phyloP scores from a whole-genome alignment of 2,113 vertebrate species.

The Daubentonia madagascariensis region DNA sequence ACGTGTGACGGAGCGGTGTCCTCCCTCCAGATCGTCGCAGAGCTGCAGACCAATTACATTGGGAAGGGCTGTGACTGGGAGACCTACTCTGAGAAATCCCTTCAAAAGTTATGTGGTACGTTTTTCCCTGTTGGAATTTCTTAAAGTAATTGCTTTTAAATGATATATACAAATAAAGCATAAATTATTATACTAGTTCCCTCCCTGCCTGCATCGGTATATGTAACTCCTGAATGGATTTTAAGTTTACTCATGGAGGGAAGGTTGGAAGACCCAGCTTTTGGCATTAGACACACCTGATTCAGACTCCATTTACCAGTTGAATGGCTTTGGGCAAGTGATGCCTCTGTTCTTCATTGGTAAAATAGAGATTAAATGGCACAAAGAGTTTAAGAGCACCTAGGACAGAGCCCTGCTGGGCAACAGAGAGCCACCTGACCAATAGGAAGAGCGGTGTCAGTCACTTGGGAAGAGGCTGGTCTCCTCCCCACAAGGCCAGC shows the following conservation, averaged over 20 bases:
- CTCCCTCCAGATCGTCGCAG: conserved; percentile 90
- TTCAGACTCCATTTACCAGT: neutral
- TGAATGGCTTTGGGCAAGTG: neutral
- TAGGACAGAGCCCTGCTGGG: neutral
- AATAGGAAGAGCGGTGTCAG: fast-evolving
- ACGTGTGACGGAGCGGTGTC: conserved; percentile 94
- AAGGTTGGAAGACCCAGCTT: neutral
- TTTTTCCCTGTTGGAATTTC: neutral
- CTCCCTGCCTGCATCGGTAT: fast-evolving
- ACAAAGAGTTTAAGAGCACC: neutral
- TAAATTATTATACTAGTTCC: neutral
- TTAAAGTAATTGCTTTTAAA: neutral
- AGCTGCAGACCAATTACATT: conserved; percentile 93
- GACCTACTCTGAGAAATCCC: conserved; percentile 95
- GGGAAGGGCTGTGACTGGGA: conserved; percentile 96
- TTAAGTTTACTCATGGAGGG: neutral
- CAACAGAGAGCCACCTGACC: neutral
- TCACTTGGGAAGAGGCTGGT: neutral
- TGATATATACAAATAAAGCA: neutral
- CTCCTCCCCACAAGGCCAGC: neutral
- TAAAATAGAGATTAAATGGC: neutral
- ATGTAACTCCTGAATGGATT: neutral
- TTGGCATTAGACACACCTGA: neutral
- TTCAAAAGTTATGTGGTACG: conserved; percentile 96
- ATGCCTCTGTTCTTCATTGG: neutral